Evolutionary conservation across 2,797 vertebrate genomes (phyloP).

Genomic region (Ara ararauna): DNA sequence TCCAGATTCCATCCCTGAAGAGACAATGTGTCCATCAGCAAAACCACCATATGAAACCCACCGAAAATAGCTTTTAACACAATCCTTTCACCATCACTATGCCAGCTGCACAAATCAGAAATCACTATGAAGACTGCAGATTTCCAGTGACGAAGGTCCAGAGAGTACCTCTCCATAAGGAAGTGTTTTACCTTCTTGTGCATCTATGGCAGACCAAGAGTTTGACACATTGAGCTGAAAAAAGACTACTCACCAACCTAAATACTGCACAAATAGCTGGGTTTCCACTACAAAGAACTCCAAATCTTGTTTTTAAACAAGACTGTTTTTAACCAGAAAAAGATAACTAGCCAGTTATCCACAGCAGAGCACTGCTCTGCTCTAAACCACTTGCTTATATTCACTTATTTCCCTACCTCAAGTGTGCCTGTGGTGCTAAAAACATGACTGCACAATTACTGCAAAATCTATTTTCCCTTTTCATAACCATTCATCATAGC

Average conservation of each 20-base stretch:
- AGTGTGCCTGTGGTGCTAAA: background rate
- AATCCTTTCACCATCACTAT: background rate
- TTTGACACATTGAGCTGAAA: background rate
- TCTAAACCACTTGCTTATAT: background rate
- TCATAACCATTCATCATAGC: background rate
- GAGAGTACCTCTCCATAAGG: rapidly evolving
- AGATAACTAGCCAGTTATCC: background rate
- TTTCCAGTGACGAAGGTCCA: too few relatives aligned
- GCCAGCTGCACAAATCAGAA: background rate
- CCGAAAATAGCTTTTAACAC: background rate
- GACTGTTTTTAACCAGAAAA: background rate
- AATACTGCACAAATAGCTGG: background rate
- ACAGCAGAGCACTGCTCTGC: background rate
- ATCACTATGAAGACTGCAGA: background rate
- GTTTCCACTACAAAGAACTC: background rate
- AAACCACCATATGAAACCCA: background rate
- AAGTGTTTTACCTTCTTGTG: background rate
- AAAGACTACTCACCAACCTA: background rate
- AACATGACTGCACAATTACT: background rate
- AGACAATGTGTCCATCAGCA: background rate
- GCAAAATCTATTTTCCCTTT: background rate
- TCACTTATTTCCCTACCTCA: background rate
- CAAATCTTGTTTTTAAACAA: background rate
- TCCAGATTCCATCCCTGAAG: background rate
- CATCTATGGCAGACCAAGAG: background rate